phyloP scores from a whole-genome alignment of 2,888 invertebrate genomes.

The Pandemis corylana region DNA sequence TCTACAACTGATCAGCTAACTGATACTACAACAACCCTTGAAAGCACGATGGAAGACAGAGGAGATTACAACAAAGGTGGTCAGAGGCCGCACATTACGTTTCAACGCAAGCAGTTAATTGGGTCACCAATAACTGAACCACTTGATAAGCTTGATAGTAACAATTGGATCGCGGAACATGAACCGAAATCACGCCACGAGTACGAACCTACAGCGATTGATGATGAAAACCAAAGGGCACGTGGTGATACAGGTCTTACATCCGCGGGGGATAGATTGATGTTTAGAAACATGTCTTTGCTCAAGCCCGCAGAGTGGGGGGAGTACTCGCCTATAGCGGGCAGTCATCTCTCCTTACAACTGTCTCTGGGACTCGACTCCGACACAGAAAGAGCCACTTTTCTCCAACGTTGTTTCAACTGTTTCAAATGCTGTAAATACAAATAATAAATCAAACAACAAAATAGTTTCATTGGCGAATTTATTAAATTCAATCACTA shows the following conservation, averaged over 20 bases:
- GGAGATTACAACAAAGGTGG: conserved; percentile 42
- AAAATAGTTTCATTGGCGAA: conserved; percentile 69
- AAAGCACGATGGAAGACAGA: conserved; percentile 41
- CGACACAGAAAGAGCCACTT: conserved; percentile 54
- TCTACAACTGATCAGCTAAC: background rate
- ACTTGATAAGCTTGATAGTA: conserved; percentile 52
- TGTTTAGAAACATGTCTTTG: conserved; percentile 56
- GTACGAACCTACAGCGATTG: too few relatives aligned
- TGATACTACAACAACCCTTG: background rate
- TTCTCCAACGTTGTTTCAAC: conserved; percentile 59
- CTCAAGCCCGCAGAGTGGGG: conserved; percentile 62
- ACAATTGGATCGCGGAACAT: conserved; percentile 57
- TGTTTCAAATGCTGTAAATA: conserved; percentile 70
- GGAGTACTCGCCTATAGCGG: conserved; percentile 56
- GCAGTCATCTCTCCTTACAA: conserved; percentile 58
- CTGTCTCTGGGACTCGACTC: conserved; percentile 57
- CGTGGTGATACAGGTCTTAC: conserved; percentile 11
- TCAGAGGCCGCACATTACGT: conserved; percentile 48
- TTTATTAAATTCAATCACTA: conserved; percentile 84
- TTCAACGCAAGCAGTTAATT: conserved; percentile 40
- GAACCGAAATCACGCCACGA: conserved; percentile 39
- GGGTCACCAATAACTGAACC: conserved; percentile 53
- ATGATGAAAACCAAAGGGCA: background rate
- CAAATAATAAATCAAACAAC: conserved; percentile 64
- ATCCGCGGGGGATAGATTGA: conserved; percentile 49